A percentile compares a stretch with the other conserved stretches of the same genome.
These are phyloP conservation scores for Cotesia vestalis DNA, from an alignment of 1,140 invertebrate species.

Conservation along the genomic window DNA sequence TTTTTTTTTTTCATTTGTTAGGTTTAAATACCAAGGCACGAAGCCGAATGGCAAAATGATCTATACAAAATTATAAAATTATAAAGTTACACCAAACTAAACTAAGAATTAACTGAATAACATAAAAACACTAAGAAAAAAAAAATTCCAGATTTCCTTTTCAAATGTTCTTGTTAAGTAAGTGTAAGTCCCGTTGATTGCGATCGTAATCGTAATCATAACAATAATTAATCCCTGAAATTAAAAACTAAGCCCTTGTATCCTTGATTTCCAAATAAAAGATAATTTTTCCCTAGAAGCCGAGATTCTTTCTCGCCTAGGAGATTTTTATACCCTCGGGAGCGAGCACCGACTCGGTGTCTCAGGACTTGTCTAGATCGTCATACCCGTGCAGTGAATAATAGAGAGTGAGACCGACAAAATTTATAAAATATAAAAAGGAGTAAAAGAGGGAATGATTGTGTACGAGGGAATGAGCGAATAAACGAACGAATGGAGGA, in stretches of 20 bases:
- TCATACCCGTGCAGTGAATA: neutral
- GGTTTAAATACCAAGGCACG: too few species aligned
- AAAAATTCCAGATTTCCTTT: neutral
- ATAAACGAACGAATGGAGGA: constrained; percentile 8
- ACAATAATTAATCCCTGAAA: too few species aligned
- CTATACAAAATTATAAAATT: too few species aligned
- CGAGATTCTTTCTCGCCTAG: too few species aligned
- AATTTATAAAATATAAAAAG: too few species aligned
- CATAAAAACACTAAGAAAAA: neutral
- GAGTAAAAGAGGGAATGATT: constrained; percentile 3
- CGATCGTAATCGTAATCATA: too few species aligned
- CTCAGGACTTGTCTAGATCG: constrained; percentile 45
- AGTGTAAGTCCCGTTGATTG: constrained; percentile 9
- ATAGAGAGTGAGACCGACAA: constrained; percentile 4
- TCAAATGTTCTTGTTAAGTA: neutral
- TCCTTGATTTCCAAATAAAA: too few species aligned
- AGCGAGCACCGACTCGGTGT: constrained; percentile 50
- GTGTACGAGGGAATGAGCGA: constrained; percentile 24
- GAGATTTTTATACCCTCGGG: constrained; percentile 47
- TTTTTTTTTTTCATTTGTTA: too few species aligned
- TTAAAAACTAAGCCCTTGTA: too few species aligned
- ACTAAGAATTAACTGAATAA: neutral
- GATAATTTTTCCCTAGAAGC: too few species aligned
- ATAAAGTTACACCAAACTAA: too few species aligned
- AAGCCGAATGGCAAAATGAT: too few species aligned